phyloP scores from a whole-genome alignment of 2,113 vertebrate genomes.

The Poeciliopsis prolifica region DNA sequence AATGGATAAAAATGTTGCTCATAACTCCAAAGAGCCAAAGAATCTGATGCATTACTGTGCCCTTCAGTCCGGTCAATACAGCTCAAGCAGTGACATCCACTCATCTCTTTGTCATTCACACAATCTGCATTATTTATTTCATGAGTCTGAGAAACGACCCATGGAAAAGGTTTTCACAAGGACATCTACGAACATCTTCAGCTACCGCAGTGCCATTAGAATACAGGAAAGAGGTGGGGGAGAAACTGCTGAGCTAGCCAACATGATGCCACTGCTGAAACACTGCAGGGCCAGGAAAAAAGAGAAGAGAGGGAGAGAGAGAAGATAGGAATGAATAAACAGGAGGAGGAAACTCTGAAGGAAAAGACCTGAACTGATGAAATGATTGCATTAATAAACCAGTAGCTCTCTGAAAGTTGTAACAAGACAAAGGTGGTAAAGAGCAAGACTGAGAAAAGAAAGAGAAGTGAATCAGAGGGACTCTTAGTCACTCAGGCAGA shows the following conservation, averaged over 20 bases:
- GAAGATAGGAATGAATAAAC: background rate
- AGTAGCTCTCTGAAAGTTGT: constrained; percentile 28
- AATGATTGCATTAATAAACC: constrained; percentile 11
- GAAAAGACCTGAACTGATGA: background rate
- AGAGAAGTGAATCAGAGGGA: background rate
- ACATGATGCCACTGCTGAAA: constrained; percentile 34
- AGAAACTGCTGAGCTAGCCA: constrained; percentile 53
- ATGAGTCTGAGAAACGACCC: constrained; percentile 5
- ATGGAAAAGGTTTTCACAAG: constrained; percentile 38
- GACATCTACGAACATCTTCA: constrained; percentile 22
- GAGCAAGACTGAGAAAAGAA: background rate
- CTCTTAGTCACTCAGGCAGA: constrained; percentile 32
- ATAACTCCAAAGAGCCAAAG: background rate
- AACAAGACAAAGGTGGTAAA: constrained; percentile 28
- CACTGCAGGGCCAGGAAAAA: constrained; percentile 6
- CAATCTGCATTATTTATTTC: constrained; percentile 41
- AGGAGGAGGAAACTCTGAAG: background rate
- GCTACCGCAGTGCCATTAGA: constrained; percentile 55
- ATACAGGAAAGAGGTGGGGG: constrained; percentile 35
- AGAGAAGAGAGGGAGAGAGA: background rate
- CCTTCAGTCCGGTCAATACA: background rate
- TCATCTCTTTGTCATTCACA: constrained; percentile 17
- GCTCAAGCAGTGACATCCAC: constrained; percentile 5
- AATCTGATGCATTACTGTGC: constrained; percentile 4
- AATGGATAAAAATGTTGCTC: constrained; percentile 3